These are phyloP conservation scores for Pipistrellus pipistrellus DNA, from an alignment of 2,797 vertebrate species.

Conservation along the genomic window DNA sequence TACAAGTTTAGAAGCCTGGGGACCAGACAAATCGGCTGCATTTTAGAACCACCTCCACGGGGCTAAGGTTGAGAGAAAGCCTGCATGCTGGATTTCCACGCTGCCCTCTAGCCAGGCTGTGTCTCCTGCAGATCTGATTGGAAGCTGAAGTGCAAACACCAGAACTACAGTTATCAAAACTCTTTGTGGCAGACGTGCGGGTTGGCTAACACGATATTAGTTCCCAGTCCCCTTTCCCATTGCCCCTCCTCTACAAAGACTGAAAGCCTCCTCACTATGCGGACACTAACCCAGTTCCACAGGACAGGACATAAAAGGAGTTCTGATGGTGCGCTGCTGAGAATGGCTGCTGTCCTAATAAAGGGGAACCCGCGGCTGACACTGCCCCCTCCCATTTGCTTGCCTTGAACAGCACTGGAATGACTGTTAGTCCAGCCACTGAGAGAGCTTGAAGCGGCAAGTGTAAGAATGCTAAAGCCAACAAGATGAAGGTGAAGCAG, in stretches of 20 bases:
- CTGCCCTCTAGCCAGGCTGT: background rate
- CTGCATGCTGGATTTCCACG: background rate
- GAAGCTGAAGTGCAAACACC: background rate
- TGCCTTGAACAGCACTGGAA: background rate
- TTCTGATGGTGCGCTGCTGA: background rate
- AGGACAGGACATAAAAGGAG: background rate
- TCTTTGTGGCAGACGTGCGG: background rate
- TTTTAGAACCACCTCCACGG: background rate
- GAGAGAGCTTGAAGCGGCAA: background rate
- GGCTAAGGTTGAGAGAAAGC: background rate
- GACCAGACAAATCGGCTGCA: background rate
- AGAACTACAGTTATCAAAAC: background rate
- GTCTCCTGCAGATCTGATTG: background rate
- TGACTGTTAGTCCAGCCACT: background rate
- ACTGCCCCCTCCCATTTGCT: background rate
- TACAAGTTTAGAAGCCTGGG: background rate
- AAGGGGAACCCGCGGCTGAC: background rate
- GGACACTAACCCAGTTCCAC: background rate
- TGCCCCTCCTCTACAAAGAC: background rate
- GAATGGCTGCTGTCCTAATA: background rate
- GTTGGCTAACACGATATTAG: background rate
- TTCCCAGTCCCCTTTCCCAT: background rate
- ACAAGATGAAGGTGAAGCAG: background rate
- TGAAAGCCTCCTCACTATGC: background rate
- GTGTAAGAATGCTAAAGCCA: background rate